Evolutionary conservation across 1,140 invertebrate genomes (phyloP).

Genomic region (Lepidotrigona ventralis): DNA sequence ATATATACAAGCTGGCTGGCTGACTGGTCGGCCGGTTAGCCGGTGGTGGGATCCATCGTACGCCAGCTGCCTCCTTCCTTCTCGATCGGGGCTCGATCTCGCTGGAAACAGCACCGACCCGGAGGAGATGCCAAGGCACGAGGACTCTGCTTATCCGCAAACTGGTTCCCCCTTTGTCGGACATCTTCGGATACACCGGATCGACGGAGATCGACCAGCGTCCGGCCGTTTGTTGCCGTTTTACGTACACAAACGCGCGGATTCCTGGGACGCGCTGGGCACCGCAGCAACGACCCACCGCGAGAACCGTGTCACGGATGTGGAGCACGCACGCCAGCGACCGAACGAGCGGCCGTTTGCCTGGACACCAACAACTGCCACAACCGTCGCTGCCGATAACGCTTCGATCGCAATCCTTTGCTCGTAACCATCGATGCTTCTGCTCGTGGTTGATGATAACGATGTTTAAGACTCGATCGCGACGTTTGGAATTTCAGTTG

Average conservation of each 20-base stretch:
- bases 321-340: constrained; percentile 74
- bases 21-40: constrained; percentile 18
- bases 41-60: constrained; percentile 45
- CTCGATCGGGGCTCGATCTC: neutral
- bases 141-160: constrained; percentile 47
- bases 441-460: neutral
- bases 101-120: constrained; percentile 35
- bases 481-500: neutral
- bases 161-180: constrained; percentile 60
- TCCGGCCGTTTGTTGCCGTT: neutral
- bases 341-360: constrained; percentile 53
- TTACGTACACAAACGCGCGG: neutral
- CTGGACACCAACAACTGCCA: constrained; percentile 57
- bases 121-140: constrained; percentile 30
- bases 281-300: constrained; percentile 54
- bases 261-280: neutral
- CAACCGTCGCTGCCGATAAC: constrained; percentile 39
- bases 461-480: no score
- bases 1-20: constrained; percentile 39
- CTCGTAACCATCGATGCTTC: neutral
- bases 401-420: neutral
- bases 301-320: constrained; percentile 80
- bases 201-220: constrained; percentile 14
- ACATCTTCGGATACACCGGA: constrained; percentile 10
- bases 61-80: constrained; percentile 11